These are phyloP conservation scores for Chroicocephalus ridibundus DNA, from an alignment of 2,113 vertebrate genomes.

Conservation along the genomic window DNA sequence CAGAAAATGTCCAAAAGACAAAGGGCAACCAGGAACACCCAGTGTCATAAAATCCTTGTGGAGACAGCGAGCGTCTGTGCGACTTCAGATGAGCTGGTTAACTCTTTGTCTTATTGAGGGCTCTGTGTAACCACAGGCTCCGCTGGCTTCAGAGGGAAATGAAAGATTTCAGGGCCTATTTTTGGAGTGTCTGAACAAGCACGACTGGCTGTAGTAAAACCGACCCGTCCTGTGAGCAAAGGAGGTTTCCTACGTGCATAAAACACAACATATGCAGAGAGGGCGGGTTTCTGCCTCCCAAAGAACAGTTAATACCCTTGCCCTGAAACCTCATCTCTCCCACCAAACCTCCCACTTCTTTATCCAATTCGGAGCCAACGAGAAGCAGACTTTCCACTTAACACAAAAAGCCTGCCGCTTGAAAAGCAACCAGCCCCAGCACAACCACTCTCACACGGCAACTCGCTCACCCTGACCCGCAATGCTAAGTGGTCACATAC, in stretches of 20 bases:
- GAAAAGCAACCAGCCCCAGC: neutral
- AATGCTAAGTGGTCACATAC: neutral
- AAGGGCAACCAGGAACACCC: neutral
- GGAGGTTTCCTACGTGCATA: neutral
- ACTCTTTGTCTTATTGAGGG: neutral
- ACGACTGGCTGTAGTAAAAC: neutral
- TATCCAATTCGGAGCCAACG: neutral
- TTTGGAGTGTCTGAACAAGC: neutral
- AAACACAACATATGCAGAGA: neutral
- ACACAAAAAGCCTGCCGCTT: neutral
- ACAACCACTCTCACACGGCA: neutral
- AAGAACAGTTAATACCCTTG: constrained; percentile 2
- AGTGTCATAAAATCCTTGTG: neutral
- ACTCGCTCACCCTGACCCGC: neutral
- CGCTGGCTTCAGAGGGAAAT: neutral
- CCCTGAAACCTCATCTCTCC: neutral
- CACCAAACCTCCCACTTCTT: neutral
- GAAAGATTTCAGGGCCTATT: neutral
- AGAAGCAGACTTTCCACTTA: neutral
- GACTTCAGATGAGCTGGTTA: neutral
- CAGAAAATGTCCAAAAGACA: neutral
- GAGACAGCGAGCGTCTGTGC: rapidly evolving
- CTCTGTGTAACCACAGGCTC: neutral
- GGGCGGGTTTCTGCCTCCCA: neutral
- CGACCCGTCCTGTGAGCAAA: neutral